Evolutionary conservation across 2,113 vertebrate genomes (phyloP).

Genomic region (Geococcyx californianus): DNA sequence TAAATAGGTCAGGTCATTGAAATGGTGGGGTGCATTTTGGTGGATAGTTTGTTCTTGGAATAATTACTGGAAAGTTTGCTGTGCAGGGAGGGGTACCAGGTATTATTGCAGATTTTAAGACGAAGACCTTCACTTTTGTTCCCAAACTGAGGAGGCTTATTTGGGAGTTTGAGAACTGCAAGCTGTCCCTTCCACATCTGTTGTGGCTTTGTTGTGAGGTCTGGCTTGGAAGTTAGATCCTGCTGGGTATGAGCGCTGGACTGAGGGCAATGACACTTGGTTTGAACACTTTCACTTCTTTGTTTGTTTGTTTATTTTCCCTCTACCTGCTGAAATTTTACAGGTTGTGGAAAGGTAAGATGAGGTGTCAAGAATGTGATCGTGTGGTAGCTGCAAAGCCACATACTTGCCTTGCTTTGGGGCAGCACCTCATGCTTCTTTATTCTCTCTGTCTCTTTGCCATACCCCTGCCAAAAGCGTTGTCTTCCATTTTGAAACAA

Average conservation of each 20-base stretch:
- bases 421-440: background rate
- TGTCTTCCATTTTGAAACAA: background rate
- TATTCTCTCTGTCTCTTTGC: background rate
- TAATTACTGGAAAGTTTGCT: background rate
- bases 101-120: background rate
- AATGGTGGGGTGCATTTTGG: background rate
- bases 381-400: background rate
- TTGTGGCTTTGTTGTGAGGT: fast-evolving
- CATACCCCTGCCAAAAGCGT: background rate
- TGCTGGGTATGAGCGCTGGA: fast-evolving
- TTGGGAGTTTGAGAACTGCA: background rate
- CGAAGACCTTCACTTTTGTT: background rate
- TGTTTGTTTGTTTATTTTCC: background rate
- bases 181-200: background rate
- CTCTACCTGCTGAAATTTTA: background rate
- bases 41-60: background rate
- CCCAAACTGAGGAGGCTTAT: background rate
- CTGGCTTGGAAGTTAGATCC: background rate
- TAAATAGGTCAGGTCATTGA: background rate
- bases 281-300: background rate
- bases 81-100: background rate
- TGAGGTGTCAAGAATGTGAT: fast-evolving
- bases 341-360: background rate
- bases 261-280: background rate
- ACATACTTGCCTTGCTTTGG: fast-evolving